phyloP scores from a whole-genome alignment of 2,888 invertebrate species.

The Caenorhabditis panamensis region DNA sequence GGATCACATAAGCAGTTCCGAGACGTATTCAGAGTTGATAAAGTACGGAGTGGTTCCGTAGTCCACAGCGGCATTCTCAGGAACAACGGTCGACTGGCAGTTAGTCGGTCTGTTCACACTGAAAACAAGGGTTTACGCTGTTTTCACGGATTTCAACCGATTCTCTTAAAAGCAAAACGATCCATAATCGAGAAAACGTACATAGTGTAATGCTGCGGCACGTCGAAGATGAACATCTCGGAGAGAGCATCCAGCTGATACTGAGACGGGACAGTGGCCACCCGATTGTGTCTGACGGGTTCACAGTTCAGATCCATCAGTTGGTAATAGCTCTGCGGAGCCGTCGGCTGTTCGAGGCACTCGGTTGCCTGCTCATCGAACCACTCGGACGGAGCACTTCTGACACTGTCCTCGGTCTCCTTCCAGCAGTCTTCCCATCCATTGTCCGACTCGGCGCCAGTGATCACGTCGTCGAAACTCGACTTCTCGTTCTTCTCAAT shows the following conservation, averaged over 20 bases:
- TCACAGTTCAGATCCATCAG: conserved; percentile 59
- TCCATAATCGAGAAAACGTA: not conserved
- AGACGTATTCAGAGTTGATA: conserved; percentile 57
- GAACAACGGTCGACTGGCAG: too few relatives aligned
- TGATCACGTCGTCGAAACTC: conserved; percentile 46
- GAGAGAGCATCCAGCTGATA: conserved; percentile 64
- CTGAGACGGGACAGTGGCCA: conserved; percentile 63
- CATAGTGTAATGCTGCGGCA: conserved; percentile 39
- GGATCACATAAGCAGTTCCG: conserved; percentile 40
- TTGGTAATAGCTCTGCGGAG: conserved; percentile 49
- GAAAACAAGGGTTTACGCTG: too few relatives aligned
- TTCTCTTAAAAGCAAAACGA: not conserved
- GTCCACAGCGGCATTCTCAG: not conserved
- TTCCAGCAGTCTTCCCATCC: conserved; percentile 36
- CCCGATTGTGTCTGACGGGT: conserved; percentile 38
- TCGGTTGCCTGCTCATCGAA: conserved; percentile 7
- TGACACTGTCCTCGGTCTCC: conserved; percentile 18
- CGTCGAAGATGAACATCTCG: conserved; percentile 63
- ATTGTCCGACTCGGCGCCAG: conserved; percentile 31
- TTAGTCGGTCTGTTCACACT: not conserved
- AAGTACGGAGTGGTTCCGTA: conserved; percentile 40
- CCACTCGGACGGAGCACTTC: not conserved
- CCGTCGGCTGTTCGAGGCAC: not conserved
- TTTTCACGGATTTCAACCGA: too few relatives aligned
- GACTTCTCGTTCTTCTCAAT: conserved; percentile 54